A percentile compares a stretch with the other conserved stretches of the same genome.
Conservation (phyloP, 2,888 invertebrate genomes). For the Zygothrica quintamaculata region DNA sequence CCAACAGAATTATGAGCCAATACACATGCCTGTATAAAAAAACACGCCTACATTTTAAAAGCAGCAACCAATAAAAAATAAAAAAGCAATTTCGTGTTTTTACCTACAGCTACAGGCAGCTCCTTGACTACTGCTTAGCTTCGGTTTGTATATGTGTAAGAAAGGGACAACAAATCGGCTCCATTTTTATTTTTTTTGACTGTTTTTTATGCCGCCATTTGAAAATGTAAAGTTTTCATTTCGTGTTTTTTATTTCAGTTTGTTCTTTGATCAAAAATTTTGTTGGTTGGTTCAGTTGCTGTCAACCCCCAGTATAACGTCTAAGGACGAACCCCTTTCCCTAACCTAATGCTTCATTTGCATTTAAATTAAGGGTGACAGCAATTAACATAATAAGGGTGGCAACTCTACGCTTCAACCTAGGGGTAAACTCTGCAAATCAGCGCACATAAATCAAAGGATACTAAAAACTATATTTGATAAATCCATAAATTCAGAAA, state of each 20-base stretch:
- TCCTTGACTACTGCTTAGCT: background rate
- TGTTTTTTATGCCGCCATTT: conserved; percentile 41
- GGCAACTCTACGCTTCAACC: no score
- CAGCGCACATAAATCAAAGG: conserved; percentile 67
- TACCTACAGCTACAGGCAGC: background rate
- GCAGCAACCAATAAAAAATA: conserved; percentile 82
- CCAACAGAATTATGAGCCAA: conserved; percentile 53
- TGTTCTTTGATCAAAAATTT: conserved; percentile 25
- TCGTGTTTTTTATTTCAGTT: conserved; percentile 2
- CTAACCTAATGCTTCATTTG: conserved; percentile 51
- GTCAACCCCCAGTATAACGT: conserved; percentile 32
- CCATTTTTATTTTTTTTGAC: conserved; percentile 32
- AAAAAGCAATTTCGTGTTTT: conserved; percentile 46
- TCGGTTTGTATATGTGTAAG: background rate
- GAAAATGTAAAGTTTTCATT: conserved; percentile 39
- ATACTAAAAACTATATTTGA: conserved; percentile 74
- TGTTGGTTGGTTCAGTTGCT: conserved; percentile 14
- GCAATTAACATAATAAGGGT: conserved; percentile 49
- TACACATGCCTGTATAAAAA: conserved; percentile 27
- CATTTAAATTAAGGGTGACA: conserved; percentile 68
- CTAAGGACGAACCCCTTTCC: conserved; percentile 28
- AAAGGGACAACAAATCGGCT: conserved; percentile 30
- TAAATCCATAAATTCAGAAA: conserved; percentile 65
- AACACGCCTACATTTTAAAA: conserved; percentile 82
- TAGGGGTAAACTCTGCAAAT: conserved; percentile 33